Evolutionary conservation across 2,888 invertebrate genomes (phyloP).

Genomic region (Patella pellucida): DNA sequence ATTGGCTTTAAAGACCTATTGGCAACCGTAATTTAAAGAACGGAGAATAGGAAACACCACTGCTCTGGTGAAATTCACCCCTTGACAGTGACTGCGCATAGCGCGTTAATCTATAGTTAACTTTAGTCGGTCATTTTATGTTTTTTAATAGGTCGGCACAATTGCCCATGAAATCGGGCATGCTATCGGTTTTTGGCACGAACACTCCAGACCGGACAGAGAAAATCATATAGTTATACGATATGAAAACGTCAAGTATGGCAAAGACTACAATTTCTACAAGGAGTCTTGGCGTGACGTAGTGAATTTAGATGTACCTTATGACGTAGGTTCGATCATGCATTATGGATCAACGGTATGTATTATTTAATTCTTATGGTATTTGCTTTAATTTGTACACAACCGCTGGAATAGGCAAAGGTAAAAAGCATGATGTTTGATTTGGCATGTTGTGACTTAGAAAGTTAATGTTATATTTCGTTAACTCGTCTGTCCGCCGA

Average conservation of each 20-base stretch:
- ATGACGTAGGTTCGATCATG: constrained; percentile 67
- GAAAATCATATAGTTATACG: constrained; percentile 55
- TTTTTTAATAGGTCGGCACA: constrained; percentile 55
- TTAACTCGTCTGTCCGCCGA: too few species aligned
- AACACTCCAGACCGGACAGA: constrained; percentile 65
- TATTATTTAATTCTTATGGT: not conserved
- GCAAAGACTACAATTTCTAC: constrained; percentile 61
- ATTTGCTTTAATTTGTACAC: not conserved
- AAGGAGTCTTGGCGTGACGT: constrained; percentile 60
- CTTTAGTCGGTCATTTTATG: too few species aligned
- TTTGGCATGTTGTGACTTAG: not conserved
- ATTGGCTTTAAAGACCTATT: too few species aligned
- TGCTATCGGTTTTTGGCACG: constrained; percentile 68
- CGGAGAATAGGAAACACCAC: too few species aligned
- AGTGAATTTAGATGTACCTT: constrained; percentile 59
- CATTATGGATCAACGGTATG: constrained; percentile 65
- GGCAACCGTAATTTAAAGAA: too few species aligned
- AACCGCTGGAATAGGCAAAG: not conserved
- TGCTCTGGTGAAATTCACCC: not conserved
- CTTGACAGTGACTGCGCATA: too few species aligned
- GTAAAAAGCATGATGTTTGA: not conserved
- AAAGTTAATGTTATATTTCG: too few species aligned
- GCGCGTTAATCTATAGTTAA: too few species aligned
- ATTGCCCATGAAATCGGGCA: constrained; percentile 67
- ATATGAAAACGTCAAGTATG: constrained; percentile 52